Base-by-base conservation (phyloP, 2,888 invertebrate genomes). In the Andrena fulva region DNA sequence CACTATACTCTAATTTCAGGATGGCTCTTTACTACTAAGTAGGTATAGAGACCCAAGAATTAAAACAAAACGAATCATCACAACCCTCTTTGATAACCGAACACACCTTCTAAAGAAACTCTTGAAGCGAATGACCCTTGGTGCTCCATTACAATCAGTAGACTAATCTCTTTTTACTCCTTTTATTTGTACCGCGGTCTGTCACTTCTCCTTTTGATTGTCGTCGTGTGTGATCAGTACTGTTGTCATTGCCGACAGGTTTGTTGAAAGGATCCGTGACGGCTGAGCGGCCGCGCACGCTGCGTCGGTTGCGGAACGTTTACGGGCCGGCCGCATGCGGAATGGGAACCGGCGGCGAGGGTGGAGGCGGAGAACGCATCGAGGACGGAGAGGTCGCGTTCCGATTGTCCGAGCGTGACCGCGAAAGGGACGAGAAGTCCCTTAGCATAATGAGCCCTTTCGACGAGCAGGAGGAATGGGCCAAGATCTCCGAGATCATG, bases 391-490 rank as follows among this genome's bases (percentile, higher is more conserved):
- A 93, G 77, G 89, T 91, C 77, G 83, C 90, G 77, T 91, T 92
- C 83, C 89, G 92, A 82, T 80, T 92, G 82, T 88, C 91, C 90
- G 93, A 94, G 90, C 90, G 92, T 27, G 93, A 93, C 78, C 91
- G 92, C 56, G 94, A 94, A 74, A 91, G 93, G 75, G 93, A 94
- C 91, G 93, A 94, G 86, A 95, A 95, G 80, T 94, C 95, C 33
- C 94, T 95, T 84, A 95, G 95, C 74, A 95, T 97, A 88, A 95
- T 98, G 89, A 98, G 98, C 92, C 98, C 98, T 2, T 98, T 98
- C 94, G 98, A 98, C 95, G 98, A 98, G 93, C 96, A 97, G 94
- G 98, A 98, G 94, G 99, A 99, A 95, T 99, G 99, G 98, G 98
- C 98, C 31, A 98, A 98, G 95, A 98, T 99, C 91, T 98, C 98